Conservation (phyloP, 2,797 vertebrate species). For the Phoebastria nigripes region DNA sequence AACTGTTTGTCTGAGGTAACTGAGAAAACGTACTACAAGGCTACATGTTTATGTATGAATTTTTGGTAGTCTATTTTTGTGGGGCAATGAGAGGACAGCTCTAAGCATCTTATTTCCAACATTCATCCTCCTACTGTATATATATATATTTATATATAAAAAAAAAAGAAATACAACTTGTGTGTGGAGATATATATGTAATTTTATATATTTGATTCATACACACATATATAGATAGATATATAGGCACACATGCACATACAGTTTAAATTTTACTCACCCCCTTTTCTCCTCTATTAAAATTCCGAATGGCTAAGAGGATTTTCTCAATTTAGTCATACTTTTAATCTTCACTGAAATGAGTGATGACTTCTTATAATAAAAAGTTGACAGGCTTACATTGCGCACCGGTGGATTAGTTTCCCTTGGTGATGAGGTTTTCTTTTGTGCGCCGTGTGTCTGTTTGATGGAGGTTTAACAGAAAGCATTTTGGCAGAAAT, state of each 20-base stretch:
- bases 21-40: conserved; percentile 75
- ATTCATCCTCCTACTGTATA: not conserved
- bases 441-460: conserved; percentile 95
- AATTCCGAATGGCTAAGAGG: conserved; percentile 98
- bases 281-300: conserved; percentile 89
- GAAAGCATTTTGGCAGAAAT: conserved; percentile 96
- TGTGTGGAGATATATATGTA: conserved; percentile 25
- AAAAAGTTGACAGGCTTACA: conserved; percentile 97
- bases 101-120: conserved; percentile 53
- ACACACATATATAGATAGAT: conserved; percentile 21
- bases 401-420: conserved; percentile 96
- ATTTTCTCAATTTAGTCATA: conserved; percentile 99
- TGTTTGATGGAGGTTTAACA: conserved; percentile 99
- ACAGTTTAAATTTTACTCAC: conserved; percentile 80
- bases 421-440: conserved; percentile 99
- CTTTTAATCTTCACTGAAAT: conserved; percentile 99
- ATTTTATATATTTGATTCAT: conserved; percentile 31
- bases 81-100: conserved; percentile 31
- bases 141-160: not conserved
- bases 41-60: conserved; percentile 80
- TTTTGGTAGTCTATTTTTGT: conserved; percentile 66
- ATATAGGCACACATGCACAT: conserved; percentile 2
- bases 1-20: conserved; percentile 80
- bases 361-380: conserved; percentile 99
- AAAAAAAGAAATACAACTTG: not conserved